Evolutionary conservation across 2,113 vertebrate genomes (phyloP).

Genomic region (Bos taurus): DNA sequence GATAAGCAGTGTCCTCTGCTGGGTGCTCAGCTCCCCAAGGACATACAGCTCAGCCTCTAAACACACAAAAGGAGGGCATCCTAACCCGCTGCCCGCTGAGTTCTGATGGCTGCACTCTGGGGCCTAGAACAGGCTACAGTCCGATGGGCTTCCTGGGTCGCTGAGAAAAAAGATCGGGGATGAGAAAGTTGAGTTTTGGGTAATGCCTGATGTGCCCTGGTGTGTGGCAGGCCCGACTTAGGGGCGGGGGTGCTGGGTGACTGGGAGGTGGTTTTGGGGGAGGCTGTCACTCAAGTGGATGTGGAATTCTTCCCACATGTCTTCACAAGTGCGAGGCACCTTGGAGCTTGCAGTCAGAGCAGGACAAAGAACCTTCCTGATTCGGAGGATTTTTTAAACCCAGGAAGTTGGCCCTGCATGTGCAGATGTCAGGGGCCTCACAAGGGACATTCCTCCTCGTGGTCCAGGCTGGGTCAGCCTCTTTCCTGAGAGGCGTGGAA

Average conservation of each 20-base stretch:
- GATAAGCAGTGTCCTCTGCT: neutral
- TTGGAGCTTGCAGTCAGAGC: neutral
- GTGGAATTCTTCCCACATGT: neutral
- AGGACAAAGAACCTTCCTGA: neutral
- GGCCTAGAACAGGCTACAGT: too few relatives aligned
- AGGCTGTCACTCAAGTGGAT: neutral
- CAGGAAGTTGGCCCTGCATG: neutral
- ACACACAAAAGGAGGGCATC: neutral
- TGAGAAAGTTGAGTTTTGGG: neutral
- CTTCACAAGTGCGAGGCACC: neutral
- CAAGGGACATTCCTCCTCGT: neutral
- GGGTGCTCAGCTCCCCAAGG: neutral
- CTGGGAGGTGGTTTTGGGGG: neutral
- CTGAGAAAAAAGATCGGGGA: too few relatives aligned
- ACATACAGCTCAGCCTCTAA: neutral
- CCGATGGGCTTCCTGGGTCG: neutral
- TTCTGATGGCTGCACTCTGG: accelerated
- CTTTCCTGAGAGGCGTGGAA: neutral
- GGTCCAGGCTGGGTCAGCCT: neutral
- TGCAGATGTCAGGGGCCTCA: neutral
- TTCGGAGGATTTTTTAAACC: neutral
- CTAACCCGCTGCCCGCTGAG: neutral
- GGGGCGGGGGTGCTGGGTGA: too few relatives aligned
- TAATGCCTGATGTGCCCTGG: too few relatives aligned
- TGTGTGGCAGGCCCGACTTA: neutral